Evolutionary conservation across 2,113 vertebrate species (phyloP).

Genomic region (Salminus brasiliensis): DNA sequence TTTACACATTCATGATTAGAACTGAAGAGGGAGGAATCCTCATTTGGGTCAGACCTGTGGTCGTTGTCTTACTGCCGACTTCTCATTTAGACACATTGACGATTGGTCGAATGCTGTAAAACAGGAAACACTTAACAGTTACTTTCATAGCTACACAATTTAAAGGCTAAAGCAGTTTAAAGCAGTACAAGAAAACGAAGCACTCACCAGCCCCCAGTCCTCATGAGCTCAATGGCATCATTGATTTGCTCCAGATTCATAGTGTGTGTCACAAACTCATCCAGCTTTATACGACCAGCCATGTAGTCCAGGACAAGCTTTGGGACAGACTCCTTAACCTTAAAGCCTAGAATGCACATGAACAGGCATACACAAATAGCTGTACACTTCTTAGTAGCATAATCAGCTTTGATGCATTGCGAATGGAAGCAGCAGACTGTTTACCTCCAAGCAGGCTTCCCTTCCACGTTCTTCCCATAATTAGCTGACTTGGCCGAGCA

Average conservation of each 20-base stretch:
- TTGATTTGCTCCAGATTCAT: constrained; percentile 78
- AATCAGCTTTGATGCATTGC: neutral
- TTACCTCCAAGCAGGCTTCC: constrained; percentile 76
- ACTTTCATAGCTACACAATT: too few relatives aligned
- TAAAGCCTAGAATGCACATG: constrained; percentile 74
- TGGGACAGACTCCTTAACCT: constrained; percentile 72
- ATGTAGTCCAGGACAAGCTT: constrained; percentile 76
- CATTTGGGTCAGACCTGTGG: neutral
- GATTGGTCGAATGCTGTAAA: constrained; percentile 85
- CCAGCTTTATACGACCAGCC: constrained; percentile 78
- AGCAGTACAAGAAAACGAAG: neutral
- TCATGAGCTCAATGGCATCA: constrained; percentile 79
- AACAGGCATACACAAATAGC: too few relatives aligned
- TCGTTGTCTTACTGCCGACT: neutral
- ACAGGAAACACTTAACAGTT: constrained; percentile 30
- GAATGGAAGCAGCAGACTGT: neutral
- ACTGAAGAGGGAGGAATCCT: neutral
- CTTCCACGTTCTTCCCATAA: constrained; percentile 77
- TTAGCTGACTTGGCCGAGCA: constrained; percentile 75
- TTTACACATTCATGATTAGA: neutral
- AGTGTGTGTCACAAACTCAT: constrained; percentile 76
- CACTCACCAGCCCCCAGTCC: constrained; percentile 73
- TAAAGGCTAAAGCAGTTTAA: neutral
- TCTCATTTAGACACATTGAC: constrained; percentile 73
- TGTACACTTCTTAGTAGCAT: neutral